Conservation (phyloP, 2,113 vertebrate species). For the Calyptommatus sinebrachiatus region DNA sequence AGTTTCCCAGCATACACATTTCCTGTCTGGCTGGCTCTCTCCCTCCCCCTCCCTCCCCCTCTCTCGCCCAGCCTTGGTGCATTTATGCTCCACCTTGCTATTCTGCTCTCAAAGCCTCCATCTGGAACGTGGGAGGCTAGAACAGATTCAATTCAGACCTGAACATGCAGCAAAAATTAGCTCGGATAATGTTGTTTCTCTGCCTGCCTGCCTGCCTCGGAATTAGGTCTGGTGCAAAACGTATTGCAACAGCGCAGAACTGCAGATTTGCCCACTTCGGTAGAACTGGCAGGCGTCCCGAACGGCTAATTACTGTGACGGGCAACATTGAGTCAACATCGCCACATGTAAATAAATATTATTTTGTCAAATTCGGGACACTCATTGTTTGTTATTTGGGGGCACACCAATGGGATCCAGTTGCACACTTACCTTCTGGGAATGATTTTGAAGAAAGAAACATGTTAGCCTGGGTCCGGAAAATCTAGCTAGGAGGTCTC, state of each 20-base stretch:
- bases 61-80: conserved; percentile 40
- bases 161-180: conserved; percentile 28
- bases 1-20: conserved; percentile 56
- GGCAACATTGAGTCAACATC: neutral
- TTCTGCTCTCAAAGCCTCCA: conserved; percentile 60
- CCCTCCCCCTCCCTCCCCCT: conserved; percentile 55
- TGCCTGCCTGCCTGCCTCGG: neutral
- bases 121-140: conserved; percentile 71
- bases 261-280: neutral
- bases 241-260: neutral
- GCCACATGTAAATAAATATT: neutral
- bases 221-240: fast-evolving
- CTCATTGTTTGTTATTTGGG: neutral
- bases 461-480: too few species aligned
- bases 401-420: neutral
- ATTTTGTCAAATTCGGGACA: neutral
- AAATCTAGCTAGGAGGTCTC: too few species aligned
- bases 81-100: conserved; percentile 26
- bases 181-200: conserved; percentile 13
- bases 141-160: conserved; percentile 56
- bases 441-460: too few species aligned
- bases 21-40: conserved; percentile 47
- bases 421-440: too few species aligned
- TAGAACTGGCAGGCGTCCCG: neutral
- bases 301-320: neutral